A percentile compares a stretch with the other conserved stretches of the same genome.
Conservation (phyloP, 2,888 invertebrate species). For the Acrobasis repandana region DNA sequence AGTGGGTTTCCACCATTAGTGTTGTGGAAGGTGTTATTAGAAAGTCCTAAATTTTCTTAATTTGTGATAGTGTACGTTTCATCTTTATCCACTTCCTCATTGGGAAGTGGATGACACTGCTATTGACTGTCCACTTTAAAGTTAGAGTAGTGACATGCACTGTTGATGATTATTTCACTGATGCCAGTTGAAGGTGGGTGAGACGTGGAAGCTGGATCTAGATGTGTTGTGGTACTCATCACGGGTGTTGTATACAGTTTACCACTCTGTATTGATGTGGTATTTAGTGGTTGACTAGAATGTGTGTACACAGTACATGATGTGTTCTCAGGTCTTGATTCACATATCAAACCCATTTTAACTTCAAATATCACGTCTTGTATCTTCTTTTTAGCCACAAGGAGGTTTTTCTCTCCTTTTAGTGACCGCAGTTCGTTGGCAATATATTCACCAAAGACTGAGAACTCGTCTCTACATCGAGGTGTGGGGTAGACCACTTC, state of each 20-base stretch:
- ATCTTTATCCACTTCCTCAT: slow-evolving; percentile 65
- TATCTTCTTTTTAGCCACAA: slow-evolving; percentile 83
- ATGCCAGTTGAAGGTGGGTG: slow-evolving; percentile 64
- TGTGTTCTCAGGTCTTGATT: slow-evolving; percentile 49
- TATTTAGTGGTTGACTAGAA: slow-evolving; percentile 45
- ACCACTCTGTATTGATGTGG: slow-evolving; percentile 50
- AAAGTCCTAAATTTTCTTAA: slow-evolving; percentile 24
- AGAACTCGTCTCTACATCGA: slow-evolving; percentile 75
- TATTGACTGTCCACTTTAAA: slow-evolving; percentile 75
- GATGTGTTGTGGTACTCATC: slow-evolving; percentile 57
- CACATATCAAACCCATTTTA: slow-evolving; percentile 81
- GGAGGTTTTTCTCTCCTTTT: slow-evolving; percentile 79
- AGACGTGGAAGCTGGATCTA: slow-evolving; percentile 56
- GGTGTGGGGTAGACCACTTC: slow-evolving; percentile 47
- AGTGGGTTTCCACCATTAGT: too few species aligned
- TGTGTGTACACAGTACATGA: slow-evolving; percentile 57
- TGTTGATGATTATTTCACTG: slow-evolving; percentile 71
- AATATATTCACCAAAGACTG: slow-evolving; percentile 83
- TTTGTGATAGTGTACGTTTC: slow-evolving; percentile 44
- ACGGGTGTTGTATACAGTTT: slow-evolving; percentile 62
- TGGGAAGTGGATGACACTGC: slow-evolving; percentile 68
- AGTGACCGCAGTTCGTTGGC: slow-evolving; percentile 83
- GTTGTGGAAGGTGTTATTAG: too few species aligned
- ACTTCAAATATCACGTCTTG: slow-evolving; percentile 84
- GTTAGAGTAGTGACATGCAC: slow-evolving; percentile 68